These are phyloP conservation scores for Pogoniulus pusillus DNA, from an alignment of 2,797 vertebrate genomes.

Conservation along the genomic window DNA sequence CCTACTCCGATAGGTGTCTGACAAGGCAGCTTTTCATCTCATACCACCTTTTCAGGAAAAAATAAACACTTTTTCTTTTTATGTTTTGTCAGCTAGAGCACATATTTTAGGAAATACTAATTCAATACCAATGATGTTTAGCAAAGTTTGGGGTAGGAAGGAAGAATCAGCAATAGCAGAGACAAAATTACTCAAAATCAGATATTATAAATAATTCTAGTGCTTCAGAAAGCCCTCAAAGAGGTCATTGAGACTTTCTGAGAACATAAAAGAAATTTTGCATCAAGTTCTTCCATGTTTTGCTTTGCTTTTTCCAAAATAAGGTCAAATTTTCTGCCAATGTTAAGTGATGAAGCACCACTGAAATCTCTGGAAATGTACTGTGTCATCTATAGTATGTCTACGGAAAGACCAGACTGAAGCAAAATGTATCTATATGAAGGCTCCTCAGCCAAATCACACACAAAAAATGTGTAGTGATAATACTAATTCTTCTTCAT, in stretches of 20 bases:
- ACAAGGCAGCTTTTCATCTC: slow-evolving; percentile 16
- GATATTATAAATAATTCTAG: background rate
- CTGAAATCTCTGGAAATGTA: background rate
- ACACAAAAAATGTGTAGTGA: background rate
- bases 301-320: background rate
- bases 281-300: background rate
- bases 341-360: background rate
- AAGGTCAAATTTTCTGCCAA: background rate
- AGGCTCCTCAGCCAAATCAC: background rate
- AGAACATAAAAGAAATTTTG: background rate
- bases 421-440: background rate
- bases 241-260: background rate
- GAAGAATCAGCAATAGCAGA: background rate
- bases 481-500: background rate
- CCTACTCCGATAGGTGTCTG: background rate
- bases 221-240: background rate
- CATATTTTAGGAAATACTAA: background rate
- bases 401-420: background rate
- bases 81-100: no score
- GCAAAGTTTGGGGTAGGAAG: background rate
- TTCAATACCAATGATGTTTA: background rate
- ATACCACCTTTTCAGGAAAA: background rate
- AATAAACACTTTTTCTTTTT: background rate
- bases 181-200: background rate
- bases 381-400: background rate